phyloP scores from a whole-genome alignment of 2,797 vertebrate species.

The Novumbra hubbsi region DNA sequence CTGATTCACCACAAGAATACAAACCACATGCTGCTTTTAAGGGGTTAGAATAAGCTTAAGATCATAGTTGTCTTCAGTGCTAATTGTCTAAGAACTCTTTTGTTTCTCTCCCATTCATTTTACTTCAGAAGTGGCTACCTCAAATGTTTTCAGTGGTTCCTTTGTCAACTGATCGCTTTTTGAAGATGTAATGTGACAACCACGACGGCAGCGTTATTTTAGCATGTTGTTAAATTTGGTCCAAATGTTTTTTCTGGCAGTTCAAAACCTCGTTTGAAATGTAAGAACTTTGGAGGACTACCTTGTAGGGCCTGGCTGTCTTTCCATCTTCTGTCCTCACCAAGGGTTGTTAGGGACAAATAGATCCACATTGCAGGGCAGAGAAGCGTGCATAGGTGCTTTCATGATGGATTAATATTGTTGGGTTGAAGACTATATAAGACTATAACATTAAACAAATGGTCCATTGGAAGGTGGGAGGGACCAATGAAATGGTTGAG shows the following conservation, averaged over 20 bases:
- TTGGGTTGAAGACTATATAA: conserved; percentile 58
- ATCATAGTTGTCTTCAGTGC: conserved; percentile 74
- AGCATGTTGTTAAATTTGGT: conserved; percentile 59
- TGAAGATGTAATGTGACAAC: conserved; percentile 60
- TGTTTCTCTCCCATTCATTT: conserved; percentile 62
- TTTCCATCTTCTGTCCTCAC: conserved; percentile 26
- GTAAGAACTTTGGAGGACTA: conserved; percentile 17
- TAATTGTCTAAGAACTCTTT: conserved; percentile 75
- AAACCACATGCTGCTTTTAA: conserved; percentile 74
- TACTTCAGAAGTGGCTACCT: conserved; percentile 62
- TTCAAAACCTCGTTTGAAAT: conserved; percentile 58
- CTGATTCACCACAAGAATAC: conserved; percentile 59
- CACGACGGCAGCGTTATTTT: conserved; percentile 63
- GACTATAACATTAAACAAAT: conserved; percentile 69
- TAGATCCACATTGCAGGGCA: conserved; percentile 39
- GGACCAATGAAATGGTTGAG: conserved; percentile 39
- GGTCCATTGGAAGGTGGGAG: conserved; percentile 54
- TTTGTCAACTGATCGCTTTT: conserved; percentile 66
- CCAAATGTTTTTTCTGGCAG: conserved; percentile 52
- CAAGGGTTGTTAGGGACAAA: conserved; percentile 53
- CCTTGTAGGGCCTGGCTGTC: not conserved
- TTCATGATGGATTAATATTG: conserved; percentile 71
- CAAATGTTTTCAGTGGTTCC: conserved; percentile 58
- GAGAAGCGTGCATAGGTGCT: conserved; percentile 58
- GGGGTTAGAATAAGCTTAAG: conserved; percentile 73